Evolutionary conservation across 1,140 invertebrate genomes (phyloP), one percentile per base, ranked within the genome.

Genomic region (Zaprionus nigranus): DNA sequence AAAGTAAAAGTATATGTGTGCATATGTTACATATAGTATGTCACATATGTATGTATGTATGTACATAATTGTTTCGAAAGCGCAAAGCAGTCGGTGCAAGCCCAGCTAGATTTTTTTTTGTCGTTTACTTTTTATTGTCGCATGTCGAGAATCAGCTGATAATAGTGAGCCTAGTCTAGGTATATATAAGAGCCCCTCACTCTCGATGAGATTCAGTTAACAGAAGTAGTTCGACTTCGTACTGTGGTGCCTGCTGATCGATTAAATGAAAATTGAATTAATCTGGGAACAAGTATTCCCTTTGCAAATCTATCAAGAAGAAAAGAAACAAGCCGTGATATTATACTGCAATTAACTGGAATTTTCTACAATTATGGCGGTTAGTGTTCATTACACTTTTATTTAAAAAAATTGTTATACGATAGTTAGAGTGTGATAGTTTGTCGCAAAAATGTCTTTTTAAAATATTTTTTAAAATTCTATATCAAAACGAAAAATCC

Each of bases 101-200:
- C 36, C 30, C 3, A 26, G 43, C 28, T 57, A 46, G 36, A 34
- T 78, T 75, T 49, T 69, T 59, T 34, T 53, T 70, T 68, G 34
- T 62, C 79, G n/a, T 17, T 46, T 9, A 46, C 63, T 56, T 66
- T 66, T 49, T 22, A 58, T 57, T 49, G 22, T 40, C 40, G 54
- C 24, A n/a, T n/a, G 53, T 56, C 38, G 22, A 28, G 34, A 34
- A 30, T 77, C 80, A 75, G 63, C 68, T 88, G 83, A 88, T 88
- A 84, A 88, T 74, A 70, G 56, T 77, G 54, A 43, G 63, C 13
- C 9, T 51, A 30, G 46, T 28, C 53, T 69, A 51, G 74, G 84
- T 87, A 88, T 87, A 87, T 78, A 87, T 78, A 84, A 43, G 58
- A 61, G 49, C 13, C 20, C 40, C 20, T 11, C 15, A 58, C 57